A percentile compares a stretch with the other conserved stretches of the same genome.
Evolutionary conservation across 2,797 vertebrate genomes (phyloP).

Genomic region (Hemibagrus guttatus): DNA sequence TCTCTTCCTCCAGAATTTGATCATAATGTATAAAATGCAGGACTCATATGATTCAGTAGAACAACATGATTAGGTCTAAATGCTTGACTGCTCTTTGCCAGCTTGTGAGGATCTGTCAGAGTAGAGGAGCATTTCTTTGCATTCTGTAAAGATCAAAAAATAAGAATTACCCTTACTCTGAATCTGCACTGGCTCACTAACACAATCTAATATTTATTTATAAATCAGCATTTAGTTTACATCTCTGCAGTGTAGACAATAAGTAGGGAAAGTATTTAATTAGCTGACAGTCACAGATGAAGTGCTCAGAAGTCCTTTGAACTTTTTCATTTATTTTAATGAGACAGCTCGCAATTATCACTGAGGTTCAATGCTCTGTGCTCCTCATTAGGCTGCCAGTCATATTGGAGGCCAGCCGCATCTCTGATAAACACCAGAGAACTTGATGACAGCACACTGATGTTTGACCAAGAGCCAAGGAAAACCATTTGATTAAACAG

Average conservation of each 20-base stretch:
- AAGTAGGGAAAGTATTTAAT: constrained; percentile 66
- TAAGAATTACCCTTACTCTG: not conserved
- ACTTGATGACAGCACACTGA: constrained; percentile 48
- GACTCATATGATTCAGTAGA: constrained; percentile 55
- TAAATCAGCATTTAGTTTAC: not conserved
- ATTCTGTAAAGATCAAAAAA: constrained; percentile 12
- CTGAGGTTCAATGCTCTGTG: constrained; percentile 55
- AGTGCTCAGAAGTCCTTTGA: constrained; percentile 57
- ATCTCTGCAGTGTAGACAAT: constrained; percentile 52
- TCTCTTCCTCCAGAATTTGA: constrained; percentile 43
- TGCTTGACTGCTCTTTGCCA: constrained; percentile 28
- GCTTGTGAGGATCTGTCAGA: constrained; percentile 13
- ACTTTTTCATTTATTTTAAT: constrained; percentile 64
- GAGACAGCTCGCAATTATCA: constrained; percentile 66
- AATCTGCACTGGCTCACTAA: not conserved
- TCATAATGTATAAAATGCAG: constrained; percentile 47
- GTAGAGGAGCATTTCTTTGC: constrained; percentile 10
- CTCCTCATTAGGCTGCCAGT: constrained; percentile 67
- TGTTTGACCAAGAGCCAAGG: constrained; percentile 42
- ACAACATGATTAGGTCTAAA: constrained; percentile 46
- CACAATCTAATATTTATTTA: constrained; percentile 12
- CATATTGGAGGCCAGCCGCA: constrained; percentile 48
- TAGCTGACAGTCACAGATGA: constrained; percentile 53
- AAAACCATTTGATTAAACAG: constrained; percentile 47
- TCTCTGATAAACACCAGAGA: constrained; percentile 51